Base-by-base conservation (phyloP, 2,888 invertebrate genomes). In the Leptarthrus brevirostris region DNA sequence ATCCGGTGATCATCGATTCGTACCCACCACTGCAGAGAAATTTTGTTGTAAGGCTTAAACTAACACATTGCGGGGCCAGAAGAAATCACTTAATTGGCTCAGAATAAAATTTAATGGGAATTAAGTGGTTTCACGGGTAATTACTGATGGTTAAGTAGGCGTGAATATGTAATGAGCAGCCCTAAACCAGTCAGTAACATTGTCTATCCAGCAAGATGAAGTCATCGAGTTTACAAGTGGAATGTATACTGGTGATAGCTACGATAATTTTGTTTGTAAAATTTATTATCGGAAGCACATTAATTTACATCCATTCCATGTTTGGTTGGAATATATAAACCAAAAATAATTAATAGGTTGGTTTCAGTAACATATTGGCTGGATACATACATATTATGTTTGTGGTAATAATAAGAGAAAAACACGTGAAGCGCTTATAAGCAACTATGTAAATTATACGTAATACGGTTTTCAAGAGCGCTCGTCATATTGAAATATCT, bases 121-220 rank as follows among this genome's bases (percentile, higher is more conserved):
- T 49, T 3, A 8, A 49, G 20, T 49, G 49, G 6, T 49, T 49
- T 49, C 49, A 49, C 49, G 49, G 49, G 20, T 20, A 49, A 49
- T 49, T 49, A 49, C 5, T 20, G 49, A 1, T 49, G 49, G 16
- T 49, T 12, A 49, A 49, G 49, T 20, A 18, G 49, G 49, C 49
- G 20, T 49, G 49, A 49, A 49, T 49, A 20, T 20, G 6, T 16
- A 49, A 49, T 49, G 18, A 40, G 12, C 8, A 3, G 40, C n/a
- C 30, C 30, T 30, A 8, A 3, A 30, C 30, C 8, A 8, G 4
- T 30, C 8, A 8, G 30, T 30, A 8, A 40, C 40, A 40, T 12
- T 3, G 12, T 40, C n/a, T n/a, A n/a, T n/a, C n/a, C 40, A 12
- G 40, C 12, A 12, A 40, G 12, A 40, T 2, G 40, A 40, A 40